Base-by-base conservation (phyloP, 1,140 invertebrate genomes). In the Medauroidea extradentata region DNA sequence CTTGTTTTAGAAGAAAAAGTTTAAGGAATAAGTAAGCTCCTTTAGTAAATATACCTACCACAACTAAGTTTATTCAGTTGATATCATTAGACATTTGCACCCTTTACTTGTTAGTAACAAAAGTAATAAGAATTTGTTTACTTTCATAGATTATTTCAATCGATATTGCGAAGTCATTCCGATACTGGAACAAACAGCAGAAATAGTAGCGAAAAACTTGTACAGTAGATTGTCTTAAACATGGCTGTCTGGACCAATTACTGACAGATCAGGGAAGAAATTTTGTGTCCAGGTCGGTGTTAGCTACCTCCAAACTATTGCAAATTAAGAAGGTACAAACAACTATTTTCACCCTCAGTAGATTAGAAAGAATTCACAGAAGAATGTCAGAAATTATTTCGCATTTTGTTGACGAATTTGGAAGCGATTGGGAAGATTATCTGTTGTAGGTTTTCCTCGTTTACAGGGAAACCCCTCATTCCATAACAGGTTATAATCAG, bases 51-150 rank as follows among this genome's bases (percentile, higher is more conserved):
- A 7, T 34, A 34, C 29, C 29, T 34, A 11, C 4, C 4, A 11
- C 11, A 34, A 7, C 29, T 34, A 11, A 4, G n/a, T 11, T 11
- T n/a, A 7, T 34, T 34, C 11, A 4, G 11, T 34, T 34, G 11
- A 11, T 34, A 7, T 34, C 29, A 34, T n/a, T 34, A 34, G 29
- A 34, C 29, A 34, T 34, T 34, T 11, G 29, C 5, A 34, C 29
- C 29, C 4, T n/a, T 34, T 34, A 11, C 11, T 11, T 7, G 11
- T 34, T 5, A 46, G 5, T 25, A 7, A 46, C 5, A 5, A 14
- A 14, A 58, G 62, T 0, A 73, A 70, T 39, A 54, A 53, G 25
- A 65, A 67, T 29, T 63, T 72, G 8, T 44, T 73, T 2, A 68
- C 70, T 0, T 48, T 69, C 8, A 57, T 63, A 0, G 65, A 67